Evolutionary conservation across 1,140 invertebrate species (phyloP).

Genomic region (Pseudachorutes palmiensis): DNA sequence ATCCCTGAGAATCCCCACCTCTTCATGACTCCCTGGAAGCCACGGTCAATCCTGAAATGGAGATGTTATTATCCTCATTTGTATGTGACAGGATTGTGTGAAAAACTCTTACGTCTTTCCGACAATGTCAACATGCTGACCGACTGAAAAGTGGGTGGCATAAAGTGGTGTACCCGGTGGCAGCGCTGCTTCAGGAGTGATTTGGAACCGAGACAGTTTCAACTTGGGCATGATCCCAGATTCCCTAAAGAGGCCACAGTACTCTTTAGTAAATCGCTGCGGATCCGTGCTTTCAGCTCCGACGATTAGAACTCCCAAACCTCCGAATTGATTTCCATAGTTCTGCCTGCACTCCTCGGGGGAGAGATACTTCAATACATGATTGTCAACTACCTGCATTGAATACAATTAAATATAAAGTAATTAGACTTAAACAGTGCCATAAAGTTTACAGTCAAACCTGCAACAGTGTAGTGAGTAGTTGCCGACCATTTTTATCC

Average conservation of each 20-base stretch:
- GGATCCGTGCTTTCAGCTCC: constrained; percentile 86
- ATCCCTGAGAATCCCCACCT: constrained; percentile 91
- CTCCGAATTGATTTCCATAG: constrained; percentile 42
- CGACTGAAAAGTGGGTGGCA: constrained; percentile 81
- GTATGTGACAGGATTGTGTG: too few species aligned
- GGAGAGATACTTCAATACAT: constrained; percentile 84
- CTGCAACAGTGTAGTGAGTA: constrained; percentile 74
- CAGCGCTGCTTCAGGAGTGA: constrained; percentile 78
- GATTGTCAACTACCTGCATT: constrained; percentile 79
- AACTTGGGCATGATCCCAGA: constrained; percentile 84
- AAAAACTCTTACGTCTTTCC: constrained; percentile 76
- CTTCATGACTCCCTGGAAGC: constrained; percentile 98
- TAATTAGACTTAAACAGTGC: too few species aligned
- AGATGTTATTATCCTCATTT: not conserved
- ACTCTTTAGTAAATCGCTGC: constrained; percentile 74
- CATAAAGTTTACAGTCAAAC: too few species aligned
- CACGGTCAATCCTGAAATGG: constrained; percentile 65
- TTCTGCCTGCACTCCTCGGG: constrained; percentile 59
- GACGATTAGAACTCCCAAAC: constrained; percentile 66
- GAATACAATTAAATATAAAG: too few species aligned
- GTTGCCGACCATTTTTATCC: constrained; percentile 71
- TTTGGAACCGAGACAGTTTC: constrained; percentile 69
- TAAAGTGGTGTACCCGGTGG: constrained; percentile 80
- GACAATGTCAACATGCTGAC: constrained; percentile 80
- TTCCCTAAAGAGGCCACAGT: constrained; percentile 74